Evolutionary conservation across 2,888 invertebrate genomes (phyloP).

Genomic region (Eupithecia inturbata): DNA sequence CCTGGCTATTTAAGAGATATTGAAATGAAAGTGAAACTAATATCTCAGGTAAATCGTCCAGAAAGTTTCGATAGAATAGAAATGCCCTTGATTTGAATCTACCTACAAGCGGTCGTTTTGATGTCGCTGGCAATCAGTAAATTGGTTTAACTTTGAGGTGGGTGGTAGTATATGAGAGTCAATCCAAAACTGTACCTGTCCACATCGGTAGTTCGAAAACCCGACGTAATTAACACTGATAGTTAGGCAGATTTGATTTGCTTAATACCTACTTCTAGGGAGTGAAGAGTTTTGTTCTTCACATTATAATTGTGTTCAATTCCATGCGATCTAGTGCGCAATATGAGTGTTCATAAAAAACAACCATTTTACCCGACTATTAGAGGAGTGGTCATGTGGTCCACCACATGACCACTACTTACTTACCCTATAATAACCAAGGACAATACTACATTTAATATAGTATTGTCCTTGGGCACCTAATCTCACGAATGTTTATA

Average conservation of each 20-base stretch:
- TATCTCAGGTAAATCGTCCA: constrained; percentile 58
- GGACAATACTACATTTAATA: too few species aligned
- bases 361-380: background rate
- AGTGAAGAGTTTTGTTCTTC: constrained; percentile 1
- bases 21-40: constrained; percentile 81
- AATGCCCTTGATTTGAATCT: constrained; percentile 53
- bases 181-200: background rate
- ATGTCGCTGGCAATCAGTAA: constrained; percentile 34
- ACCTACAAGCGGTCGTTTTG: constrained; percentile 32
- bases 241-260: background rate
- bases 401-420: too few species aligned
- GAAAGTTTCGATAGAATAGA: constrained; percentile 51
- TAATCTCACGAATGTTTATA: too few species aligned
- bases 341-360: background rate
- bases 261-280: background rate
- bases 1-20: constrained; percentile 55
- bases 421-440: too few species aligned
- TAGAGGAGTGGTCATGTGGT: too few species aligned
- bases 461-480: too few species aligned
- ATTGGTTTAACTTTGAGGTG: constrained; percentile 34
- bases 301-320: background rate
- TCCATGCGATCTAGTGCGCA: background rate
- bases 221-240: background rate
- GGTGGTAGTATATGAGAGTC: background rate
- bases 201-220: background rate